Base-by-base conservation (phyloP, 2,113 vertebrate genomes). In the Chionis minor region DNA sequence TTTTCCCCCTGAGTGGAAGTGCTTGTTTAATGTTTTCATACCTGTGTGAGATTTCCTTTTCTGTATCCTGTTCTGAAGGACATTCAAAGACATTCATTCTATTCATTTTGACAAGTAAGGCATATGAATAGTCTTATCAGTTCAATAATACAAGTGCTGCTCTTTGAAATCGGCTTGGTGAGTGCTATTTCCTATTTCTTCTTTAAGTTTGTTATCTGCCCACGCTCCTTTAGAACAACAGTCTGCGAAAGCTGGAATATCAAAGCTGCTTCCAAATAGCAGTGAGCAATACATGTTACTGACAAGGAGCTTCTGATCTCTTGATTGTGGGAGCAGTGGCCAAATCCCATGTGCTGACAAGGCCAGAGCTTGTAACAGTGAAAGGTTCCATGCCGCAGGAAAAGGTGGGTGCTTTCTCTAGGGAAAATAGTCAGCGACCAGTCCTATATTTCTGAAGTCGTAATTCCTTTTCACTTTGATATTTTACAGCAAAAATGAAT, bases 1-100 rank as follows among this genome's bases (percentile, higher is more conserved):
- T 7, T 24, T 12, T 10, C 5, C 17, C 28, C 12, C 8, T 7
- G 13, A 14, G 14, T 78, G 63, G 26, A 80, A 86, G 35, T 89
- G 11, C 63, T 55, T 94, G 62, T 86, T 93, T 91, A 90, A 95
- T 73, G 62, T 94, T 95, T 85, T 69, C 58, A 69, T 73, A 72
- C 78, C 45, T 88, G 54, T 77, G 27, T 65, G 90, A 90, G 78
- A 65, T 52, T 72, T 88, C 67, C 77, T 91, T 81, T 95, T 84
- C 32, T 87, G 7, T 89, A 14, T 63, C n/a, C 14, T 65, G 26
- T 83, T 93, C 93, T 94, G 73, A 92, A 94, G 40, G 87, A 55
- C 5, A 1, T 94, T 91, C 52, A 95, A 72, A 91, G 51, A n/a
- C 30, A 38, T 49, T 84, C 8, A 17, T 89, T 92, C 59, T 75